Percentiles rank a stretch among this genome's conserved stretches.
Evolutionary conservation across 2,888 invertebrate genomes (phyloP).

Genomic region (Euphydryas editha): DNA sequence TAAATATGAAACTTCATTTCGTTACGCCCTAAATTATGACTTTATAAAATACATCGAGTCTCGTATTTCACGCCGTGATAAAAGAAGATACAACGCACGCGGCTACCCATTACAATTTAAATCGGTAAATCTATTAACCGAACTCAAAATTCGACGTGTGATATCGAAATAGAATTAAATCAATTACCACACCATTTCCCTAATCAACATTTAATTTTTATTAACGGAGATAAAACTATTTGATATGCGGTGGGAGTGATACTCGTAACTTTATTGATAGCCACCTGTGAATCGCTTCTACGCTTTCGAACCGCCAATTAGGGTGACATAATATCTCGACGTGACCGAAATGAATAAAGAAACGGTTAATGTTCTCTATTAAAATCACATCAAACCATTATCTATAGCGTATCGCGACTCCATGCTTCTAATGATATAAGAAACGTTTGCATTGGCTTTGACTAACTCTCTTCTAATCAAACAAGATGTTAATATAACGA

Average conservation of each 20-base stretch:
- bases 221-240: conserved; percentile 44
- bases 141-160: conserved; percentile 44
- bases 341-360: conserved; percentile 34
- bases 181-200: conserved; percentile 38
- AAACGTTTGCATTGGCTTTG: conserved; percentile 30
- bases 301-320: conserved; percentile 33
- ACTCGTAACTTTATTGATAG: conserved; percentile 20
- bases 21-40: conserved; percentile 73
- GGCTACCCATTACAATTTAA: conserved; percentile 54
- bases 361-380: conserved; percentile 34
- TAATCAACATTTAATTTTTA: conserved; percentile 45
- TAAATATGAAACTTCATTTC: conserved; percentile 49
- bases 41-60: conserved; percentile 67
- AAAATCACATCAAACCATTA: conserved; percentile 36
- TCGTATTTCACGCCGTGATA: conserved; percentile 67
- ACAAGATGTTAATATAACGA: conserved; percentile 13
- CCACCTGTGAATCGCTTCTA: conserved; percentile 33
- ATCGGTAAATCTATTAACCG: conserved; percentile 69
- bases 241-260: conserved; percentile 30
- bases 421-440: conserved; percentile 25
- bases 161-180: conserved; percentile 41
- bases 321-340: conserved; percentile 37
- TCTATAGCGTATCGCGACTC: conserved; percentile 30
- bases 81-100: conserved; percentile 63
- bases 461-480: conserved; percentile 19